Percentiles rank a stretch among this genome's conserved stretches.
These are phyloP conservation scores for Mus spretus DNA, from an alignment of 2,797 vertebrate species.

Conservation along the genomic window DNA sequence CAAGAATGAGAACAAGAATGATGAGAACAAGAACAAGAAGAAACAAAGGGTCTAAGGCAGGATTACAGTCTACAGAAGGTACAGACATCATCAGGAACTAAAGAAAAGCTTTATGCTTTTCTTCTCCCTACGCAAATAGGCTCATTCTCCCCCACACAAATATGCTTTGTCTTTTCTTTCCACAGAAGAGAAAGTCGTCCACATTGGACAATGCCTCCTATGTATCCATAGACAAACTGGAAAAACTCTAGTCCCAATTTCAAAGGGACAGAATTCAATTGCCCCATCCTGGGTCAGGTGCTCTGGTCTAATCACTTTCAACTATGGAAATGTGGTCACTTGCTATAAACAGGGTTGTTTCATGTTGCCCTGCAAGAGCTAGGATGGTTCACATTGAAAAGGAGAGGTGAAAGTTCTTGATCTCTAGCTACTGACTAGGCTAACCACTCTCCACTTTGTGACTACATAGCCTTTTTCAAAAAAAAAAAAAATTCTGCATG, in stretches of 20 bases:
- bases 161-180: not conserved
- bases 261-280: constrained; percentile 11
- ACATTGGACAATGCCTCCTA: not conserved
- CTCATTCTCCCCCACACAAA: not conserved
- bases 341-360: not conserved
- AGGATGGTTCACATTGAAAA: not conserved
- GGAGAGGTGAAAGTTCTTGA: accelerated
- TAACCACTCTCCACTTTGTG: not conserved
- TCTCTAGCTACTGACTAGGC: not conserved
- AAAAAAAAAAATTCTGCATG: not conserved
- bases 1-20: not conserved
- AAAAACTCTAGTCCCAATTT: not conserved
- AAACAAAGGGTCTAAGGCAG: not conserved
- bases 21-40: not conserved
- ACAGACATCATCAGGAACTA: not conserved
- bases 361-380: not conserved
- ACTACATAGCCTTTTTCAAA: not conserved
- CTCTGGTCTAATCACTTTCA: not conserved
- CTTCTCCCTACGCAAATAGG: too few species aligned
- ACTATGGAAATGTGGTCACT: not conserved
- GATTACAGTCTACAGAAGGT: not conserved
- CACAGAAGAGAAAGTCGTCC: not conserved
- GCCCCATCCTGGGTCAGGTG: not conserved
- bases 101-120: not conserved
- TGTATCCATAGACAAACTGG: not conserved